Base-by-base conservation (phyloP, 2,888 invertebrate species). In the Chironomus tentans region DNA sequence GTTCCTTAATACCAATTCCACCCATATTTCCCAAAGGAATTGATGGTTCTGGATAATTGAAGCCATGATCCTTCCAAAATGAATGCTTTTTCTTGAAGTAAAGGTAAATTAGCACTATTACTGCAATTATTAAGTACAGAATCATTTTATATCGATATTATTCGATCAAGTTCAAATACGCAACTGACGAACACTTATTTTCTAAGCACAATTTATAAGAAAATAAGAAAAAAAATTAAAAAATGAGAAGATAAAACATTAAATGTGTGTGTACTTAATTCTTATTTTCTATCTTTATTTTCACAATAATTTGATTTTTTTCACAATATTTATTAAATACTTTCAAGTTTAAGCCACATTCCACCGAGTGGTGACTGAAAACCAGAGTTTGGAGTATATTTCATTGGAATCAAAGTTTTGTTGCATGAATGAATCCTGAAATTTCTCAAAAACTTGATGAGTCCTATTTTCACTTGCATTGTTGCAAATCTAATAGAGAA, bases 381-480 rank as follows among this genome's bases (percentile, higher is more conserved):
- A n/a, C 46, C 6, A 21, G 71, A 61, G 4, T 24, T 22, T 46
- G 68, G 72, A 22, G 24, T 21, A 22, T 68, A 76, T 22, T 72
- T 50, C 68, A 76, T 68, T 46, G 72, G 56, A n/a, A 68, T 22
- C 38, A 18, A 7, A 2, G 71, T 61, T 56, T 61, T 71, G 10
- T n/a, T 12, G 18, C 28, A 28, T 13, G 50, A 13, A 18, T 3
- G 46, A 7, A 71, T 12, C 18, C 13, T 61, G 21, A n/a, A 71
- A 61, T 24, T 56, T 4, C 2, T 3, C 3, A 71, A 7, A 6
- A 71, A 15, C 28, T 71, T 56, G 0, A 76, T 48, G 13, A 77
- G 10, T n/a, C 74, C 77, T 28, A 77, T 28, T 77, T 77, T 77
- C 0, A 71, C 62, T 61, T 77, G 77, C 22, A 77, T 50, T 15